Evolutionary conservation across 1,140 invertebrate species (phyloP).

Genomic region (Aphelinus atriplicis): DNA sequence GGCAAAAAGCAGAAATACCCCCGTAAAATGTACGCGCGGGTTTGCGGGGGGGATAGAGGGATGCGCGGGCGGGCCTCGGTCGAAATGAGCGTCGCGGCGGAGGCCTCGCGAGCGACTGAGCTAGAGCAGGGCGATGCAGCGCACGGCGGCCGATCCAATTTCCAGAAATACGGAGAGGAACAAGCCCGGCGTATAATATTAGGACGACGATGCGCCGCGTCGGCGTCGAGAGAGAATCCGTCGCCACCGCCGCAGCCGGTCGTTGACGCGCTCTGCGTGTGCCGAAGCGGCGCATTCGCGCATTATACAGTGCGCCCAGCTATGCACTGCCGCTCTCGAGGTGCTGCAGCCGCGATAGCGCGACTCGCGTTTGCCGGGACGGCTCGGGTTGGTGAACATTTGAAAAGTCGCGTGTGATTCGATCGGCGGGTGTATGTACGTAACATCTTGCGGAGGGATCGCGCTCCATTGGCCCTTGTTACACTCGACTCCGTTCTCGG

Average conservation of each 20-base stretch:
- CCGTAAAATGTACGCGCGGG: not conserved
- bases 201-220: slow-evolving; percentile 45
- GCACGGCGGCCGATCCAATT: slow-evolving; percentile 31
- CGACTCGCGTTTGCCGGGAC: too few relatives aligned
- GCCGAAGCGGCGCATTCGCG: not conserved
- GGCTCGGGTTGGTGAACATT: too few relatives aligned
- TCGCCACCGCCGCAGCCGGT: slow-evolving; percentile 1
- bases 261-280: not conserved
- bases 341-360: too few relatives aligned
- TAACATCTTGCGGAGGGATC: too few relatives aligned
- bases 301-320: not conserved
- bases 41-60: too few relatives aligned
- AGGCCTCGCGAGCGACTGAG: slow-evolving; percentile 36
- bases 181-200: slow-evolving; percentile 43
- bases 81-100: slow-evolving; percentile 11
- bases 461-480: too few relatives aligned
- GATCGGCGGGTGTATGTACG: too few relatives aligned
- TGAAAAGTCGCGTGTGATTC: too few relatives aligned
- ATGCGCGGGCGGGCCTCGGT: not conserved
- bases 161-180: slow-evolving; percentile 36
- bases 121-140: not conserved
- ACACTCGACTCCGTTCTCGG: too few relatives aligned
- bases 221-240: slow-evolving; percentile 38
- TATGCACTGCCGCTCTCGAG: too few relatives aligned
- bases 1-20: too few relatives aligned